Percentiles rank a stretch among this genome's conserved stretches.
Evolutionary conservation across 1,140 invertebrate genomes (phyloP).

Genomic region (Heliothis virescens): DNA sequence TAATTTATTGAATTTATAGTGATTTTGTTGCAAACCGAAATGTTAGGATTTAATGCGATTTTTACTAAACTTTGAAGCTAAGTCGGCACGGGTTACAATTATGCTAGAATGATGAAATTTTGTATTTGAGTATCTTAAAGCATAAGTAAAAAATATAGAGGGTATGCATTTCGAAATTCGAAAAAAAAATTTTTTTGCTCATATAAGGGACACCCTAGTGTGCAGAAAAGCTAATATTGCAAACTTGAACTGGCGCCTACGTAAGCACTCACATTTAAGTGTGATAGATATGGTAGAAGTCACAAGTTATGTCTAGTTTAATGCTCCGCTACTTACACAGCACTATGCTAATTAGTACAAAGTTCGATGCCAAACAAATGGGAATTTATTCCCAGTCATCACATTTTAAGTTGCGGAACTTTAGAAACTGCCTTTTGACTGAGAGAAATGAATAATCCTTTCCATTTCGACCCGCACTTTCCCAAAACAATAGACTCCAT

Average conservation of each 20-base stretch:
- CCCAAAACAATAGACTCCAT: constrained; percentile 76
- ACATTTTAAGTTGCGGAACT: constrained; percentile 67
- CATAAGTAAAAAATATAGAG: no score
- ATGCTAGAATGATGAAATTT: no score
- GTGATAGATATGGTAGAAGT: not conserved
- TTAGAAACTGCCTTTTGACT: constrained; percentile 75
- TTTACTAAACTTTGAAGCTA: no score
- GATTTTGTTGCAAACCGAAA: no score
- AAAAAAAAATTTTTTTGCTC: no score
- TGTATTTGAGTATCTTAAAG: no score
- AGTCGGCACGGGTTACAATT: no score
- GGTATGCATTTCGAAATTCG: no score
- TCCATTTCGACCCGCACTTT: constrained; percentile 69
- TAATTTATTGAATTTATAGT: no score
- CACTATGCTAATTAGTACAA: constrained; percentile 22
- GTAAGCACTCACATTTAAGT: no score
- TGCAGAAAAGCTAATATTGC: not conserved
- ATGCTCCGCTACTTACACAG: constrained; percentile 1
- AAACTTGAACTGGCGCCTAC: not conserved
- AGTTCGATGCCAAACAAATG: constrained; percentile 30
- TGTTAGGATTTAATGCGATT: no score
- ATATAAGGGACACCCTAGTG: no score
- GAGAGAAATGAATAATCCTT: constrained; percentile 80
- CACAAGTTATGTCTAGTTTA: not conserved
- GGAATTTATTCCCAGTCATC: constrained; percentile 75